These are phyloP conservation scores for Ophion obscuratus DNA, from an alignment of 2,888 invertebrate species.

Conservation along the genomic window DNA sequence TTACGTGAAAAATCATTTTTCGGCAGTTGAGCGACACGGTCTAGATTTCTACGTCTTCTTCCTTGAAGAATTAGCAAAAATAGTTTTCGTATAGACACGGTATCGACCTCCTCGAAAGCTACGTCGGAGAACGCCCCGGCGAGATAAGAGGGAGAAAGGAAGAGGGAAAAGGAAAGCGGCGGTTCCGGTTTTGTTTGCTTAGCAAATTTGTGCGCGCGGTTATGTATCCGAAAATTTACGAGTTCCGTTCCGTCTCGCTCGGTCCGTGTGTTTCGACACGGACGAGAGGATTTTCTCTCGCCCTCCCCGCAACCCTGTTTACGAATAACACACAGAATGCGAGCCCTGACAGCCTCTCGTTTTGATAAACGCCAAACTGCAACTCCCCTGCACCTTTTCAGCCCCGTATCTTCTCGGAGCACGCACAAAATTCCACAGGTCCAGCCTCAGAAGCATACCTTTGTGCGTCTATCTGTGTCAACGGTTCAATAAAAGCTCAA, in stretches of 20 bases:
- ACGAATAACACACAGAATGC: constrained; percentile 61
- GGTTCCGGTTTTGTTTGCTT: constrained; percentile 69
- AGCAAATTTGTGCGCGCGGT: constrained; percentile 75
- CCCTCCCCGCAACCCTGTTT: constrained; percentile 62
- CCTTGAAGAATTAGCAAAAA: too few species aligned
- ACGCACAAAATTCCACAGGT: constrained; percentile 23
- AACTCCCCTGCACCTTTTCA: constrained; percentile 34
- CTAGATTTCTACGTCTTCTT: too few species aligned
- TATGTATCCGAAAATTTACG: constrained; percentile 76
- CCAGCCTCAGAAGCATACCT: not conserved
- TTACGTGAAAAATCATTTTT: too few species aligned
- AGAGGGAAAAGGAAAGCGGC: constrained; percentile 5
- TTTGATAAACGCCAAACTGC: constrained; percentile 8
- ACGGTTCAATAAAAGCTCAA: too few species aligned
- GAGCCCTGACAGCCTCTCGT: constrained; percentile 17
- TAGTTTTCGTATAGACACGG: too few species aligned
- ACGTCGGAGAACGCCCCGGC: too few species aligned
- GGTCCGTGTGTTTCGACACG: constrained; percentile 64
- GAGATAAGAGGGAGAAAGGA: not conserved
- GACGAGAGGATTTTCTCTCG: constrained; percentile 29
- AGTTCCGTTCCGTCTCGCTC: constrained; percentile 62
- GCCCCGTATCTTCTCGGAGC: constrained; percentile 12
- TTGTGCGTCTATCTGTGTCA: too few species aligned
- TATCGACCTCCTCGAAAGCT: too few species aligned
- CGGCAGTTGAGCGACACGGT: too few species aligned